Conservation (phyloP, 1,140 invertebrate species). For the Calliphora vicina region DNA sequence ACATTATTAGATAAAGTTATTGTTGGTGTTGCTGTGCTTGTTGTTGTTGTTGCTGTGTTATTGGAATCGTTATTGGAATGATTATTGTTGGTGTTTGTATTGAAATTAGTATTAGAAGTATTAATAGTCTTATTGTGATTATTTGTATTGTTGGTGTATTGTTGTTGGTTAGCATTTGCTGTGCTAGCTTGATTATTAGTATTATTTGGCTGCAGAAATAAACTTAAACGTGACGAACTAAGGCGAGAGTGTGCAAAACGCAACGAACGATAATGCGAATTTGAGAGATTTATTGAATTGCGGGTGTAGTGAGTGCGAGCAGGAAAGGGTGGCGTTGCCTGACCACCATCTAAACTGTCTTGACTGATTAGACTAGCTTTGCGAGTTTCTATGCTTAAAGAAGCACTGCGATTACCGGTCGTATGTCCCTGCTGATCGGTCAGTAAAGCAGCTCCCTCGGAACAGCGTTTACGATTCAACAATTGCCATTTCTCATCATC, state of each 20-base stretch:
- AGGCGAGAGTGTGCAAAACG: conserved; percentile 58
- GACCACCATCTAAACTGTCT: conserved; percentile 33
- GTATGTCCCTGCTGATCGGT: neutral
- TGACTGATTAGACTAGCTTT: conserved; percentile 27
- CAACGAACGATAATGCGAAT: conserved; percentile 60
- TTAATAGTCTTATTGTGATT: neutral
- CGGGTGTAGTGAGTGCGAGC: conserved; percentile 58
- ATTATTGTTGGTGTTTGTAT: conserved; percentile 23
- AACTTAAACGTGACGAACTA: conserved; percentile 56
- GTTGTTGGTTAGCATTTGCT: conserved; percentile 17
- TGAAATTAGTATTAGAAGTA: conserved; percentile 38
- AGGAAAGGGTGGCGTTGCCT: conserved; percentile 43
- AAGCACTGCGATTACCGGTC: conserved; percentile 40
- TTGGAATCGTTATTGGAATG: conserved; percentile 12
- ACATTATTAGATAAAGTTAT: neutral
- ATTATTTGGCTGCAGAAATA: conserved; percentile 54
- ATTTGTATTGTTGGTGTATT: conserved; percentile 14
- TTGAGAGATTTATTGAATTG: conserved; percentile 59
- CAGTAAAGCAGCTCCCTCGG: conserved; percentile 46
- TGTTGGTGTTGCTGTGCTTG: conserved; percentile 13
- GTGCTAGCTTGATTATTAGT: neutral
- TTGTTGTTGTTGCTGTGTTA: conserved; percentile 11
- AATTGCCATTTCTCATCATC: conserved; percentile 62
- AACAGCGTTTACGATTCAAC: conserved; percentile 56
- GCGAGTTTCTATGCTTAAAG: conserved; percentile 37